phyloP scores from a whole-genome alignment of 2,113 vertebrate genomes.

The Engystomops pustulosus region DNA sequence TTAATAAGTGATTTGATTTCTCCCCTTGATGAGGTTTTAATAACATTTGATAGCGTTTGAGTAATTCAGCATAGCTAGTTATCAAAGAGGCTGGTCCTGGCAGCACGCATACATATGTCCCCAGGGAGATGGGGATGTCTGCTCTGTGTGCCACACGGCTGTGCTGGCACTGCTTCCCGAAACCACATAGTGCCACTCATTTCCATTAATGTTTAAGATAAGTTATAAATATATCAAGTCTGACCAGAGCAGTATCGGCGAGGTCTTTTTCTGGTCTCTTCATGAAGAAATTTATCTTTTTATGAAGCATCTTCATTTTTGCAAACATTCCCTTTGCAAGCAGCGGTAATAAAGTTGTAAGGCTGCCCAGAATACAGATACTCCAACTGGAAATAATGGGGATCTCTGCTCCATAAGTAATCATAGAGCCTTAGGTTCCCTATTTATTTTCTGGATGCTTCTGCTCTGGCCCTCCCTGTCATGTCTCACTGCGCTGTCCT shows the following conservation, averaged over 20 bases:
- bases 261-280: background rate
- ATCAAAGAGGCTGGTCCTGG: constrained; percentile 60
- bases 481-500: too few relatives aligned
- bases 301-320: background rate
- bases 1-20: constrained; percentile 85
- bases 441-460: too few relatives aligned
- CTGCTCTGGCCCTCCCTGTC: too few relatives aligned
- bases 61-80: constrained; percentile 71
- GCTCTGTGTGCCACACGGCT: background rate
- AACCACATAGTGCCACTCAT: background rate
- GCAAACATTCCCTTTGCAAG: background rate
- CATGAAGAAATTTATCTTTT: background rate
- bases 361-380: background rate
- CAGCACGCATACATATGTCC: background rate
- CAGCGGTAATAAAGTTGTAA: background rate
- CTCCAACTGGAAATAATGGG: background rate
- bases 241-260: background rate
- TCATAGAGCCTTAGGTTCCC: too few relatives aligned
- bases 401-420: too few relatives aligned
- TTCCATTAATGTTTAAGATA: background rate
- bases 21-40: constrained; percentile 79
- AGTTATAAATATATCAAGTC: background rate
- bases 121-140: background rate
- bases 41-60: constrained; percentile 81
- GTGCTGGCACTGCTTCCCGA: background rate